Evolutionary conservation across 2,888 invertebrate species (phyloP), one percentile per base, ranked within the genome.

Genomic region (Apamea anceps): DNA sequence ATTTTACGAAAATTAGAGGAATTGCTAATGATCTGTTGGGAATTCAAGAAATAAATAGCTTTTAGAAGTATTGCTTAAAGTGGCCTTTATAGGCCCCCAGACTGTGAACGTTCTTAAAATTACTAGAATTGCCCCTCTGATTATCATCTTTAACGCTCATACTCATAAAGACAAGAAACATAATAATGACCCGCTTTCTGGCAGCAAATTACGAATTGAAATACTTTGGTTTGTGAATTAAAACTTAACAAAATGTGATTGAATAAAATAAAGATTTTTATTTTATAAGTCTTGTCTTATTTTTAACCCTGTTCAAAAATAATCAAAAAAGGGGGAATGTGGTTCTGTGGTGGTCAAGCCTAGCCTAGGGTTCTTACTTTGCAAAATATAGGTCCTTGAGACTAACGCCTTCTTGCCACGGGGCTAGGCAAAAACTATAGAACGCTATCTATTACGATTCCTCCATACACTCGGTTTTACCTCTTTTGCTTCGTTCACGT

Each of bases 261-360:
- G 4, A 48, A 28, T 81, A 18, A 81, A 79, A 65, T 81, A 79
- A 79, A 79, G 57, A 42, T 32, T 51, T 66, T 75, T 67, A 75
- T 80, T 75, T 66, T 60, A 82, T 8, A 2, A 1, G 8, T 28
- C 8, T 37, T 45, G n/a, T 63, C 45, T 79, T 3, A 79, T 79
- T 79, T 54, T 32, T 18, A 37, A 54, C 51, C 3, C 42, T 6
- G 13, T 60, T 51, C 7, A 37, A 57, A 42, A 54, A 21, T 6
- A 25, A 60, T 48, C 4, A 37, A 48, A 28, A 54, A 12, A 21
- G 18, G 7, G 1, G 25, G 21, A 25, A 66, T 37, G 37, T 7
- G 10, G 3, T 32, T 25, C 8, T 32, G 25, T 32, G 32, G 15
- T 54, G 32, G 25, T 15, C 15, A 21, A 21, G 10, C 15, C 42